Evolutionary conservation across 1,140 invertebrate genomes (phyloP).

Genomic region (Leptestheria dahalacensis): DNA sequence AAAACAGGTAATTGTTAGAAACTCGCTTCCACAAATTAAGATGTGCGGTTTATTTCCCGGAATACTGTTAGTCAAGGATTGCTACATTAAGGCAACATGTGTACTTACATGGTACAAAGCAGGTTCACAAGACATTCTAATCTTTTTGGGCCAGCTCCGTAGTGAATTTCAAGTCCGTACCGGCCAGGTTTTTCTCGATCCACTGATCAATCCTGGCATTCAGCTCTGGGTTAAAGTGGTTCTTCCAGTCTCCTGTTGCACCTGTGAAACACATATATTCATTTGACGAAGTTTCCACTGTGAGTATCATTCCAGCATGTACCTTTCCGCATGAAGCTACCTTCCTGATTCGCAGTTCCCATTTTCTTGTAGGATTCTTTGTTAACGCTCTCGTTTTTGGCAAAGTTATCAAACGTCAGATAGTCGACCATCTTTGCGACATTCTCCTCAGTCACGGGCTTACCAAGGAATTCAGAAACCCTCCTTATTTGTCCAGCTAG

Average conservation of each 20-base stretch:
- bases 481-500: conserved; percentile 41
- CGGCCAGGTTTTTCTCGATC: conserved; percentile 18
- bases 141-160: conserved; percentile 5
- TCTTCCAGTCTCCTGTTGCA: conserved; percentile 15
- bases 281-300: too few species aligned
- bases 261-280: too few species aligned
- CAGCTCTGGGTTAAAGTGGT: conserved; percentile 19
- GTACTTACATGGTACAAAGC: too few species aligned
- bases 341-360: conserved; percentile 3
- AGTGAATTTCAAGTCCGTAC: conserved; percentile 18
- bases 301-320: too few species aligned
- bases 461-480: conserved; percentile 55
- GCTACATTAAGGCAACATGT: too few species aligned
- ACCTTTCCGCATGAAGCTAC: conserved; percentile 16
- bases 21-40: too few species aligned
- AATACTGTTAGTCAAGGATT: too few species aligned
- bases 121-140: too few species aligned
- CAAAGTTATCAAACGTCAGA: conserved; percentile 42
- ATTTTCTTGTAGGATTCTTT: conserved; percentile 28
- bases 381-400: conserved; percentile 53
- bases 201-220: conserved; percentile 19
- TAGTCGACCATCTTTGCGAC: conserved; percentile 25
- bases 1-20: too few species aligned
- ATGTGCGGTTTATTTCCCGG: too few species aligned
- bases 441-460: conserved; percentile 40